Evolutionary conservation across 2,113 vertebrate species (phyloP), one percentile per base, ranked within the genome.

Genomic region (Pogonocichla stellata): DNA sequence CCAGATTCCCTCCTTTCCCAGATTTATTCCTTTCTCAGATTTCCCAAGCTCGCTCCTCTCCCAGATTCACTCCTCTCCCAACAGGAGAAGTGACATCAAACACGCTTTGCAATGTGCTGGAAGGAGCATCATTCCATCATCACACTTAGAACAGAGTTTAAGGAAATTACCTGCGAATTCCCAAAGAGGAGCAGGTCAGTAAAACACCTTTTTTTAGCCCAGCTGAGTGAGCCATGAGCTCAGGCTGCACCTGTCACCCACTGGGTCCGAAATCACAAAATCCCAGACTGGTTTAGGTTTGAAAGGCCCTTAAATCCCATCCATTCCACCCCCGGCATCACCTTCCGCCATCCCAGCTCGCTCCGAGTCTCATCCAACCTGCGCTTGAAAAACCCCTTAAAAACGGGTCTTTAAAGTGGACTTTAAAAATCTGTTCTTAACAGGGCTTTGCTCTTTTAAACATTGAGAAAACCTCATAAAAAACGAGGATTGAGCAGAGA

Each of bases 361-460:
- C 62, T 61, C 84, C 57, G 16, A 38, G 15, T 1, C 38, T 12
- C 48, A 3, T 31, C 65, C 84, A 54, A 7, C 8, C 64, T 1
- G 31, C 11, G 7, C 33, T 47, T 15, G 29, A 29, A 54, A 61
- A 53, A 29, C 22, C 31, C 53, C 33, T 45, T 16, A 5, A 47
- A 45, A 36, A 45, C 2, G 4, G 1, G 1, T 5, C 17, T 71
- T 33, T 33, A 11, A 51, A 50, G 5, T 0, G 10, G 51, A 8
- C 1, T 47, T 79, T 29, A 6, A 6, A 34, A 34, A 2, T 16
- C 20, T 14, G 0, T 8, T 31, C 22, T 14, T 31, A 9, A 3
- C 0, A 48, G 16, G 24, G 19, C 14, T 78, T 50, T 40, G 36
- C 48, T 61, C 48, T 61, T 75, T 12, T 29, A 23, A 48, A 40